Evolutionary conservation across 2,888 invertebrate genomes (phyloP).

Genomic region (Lasioglossum figueresi): DNA sequence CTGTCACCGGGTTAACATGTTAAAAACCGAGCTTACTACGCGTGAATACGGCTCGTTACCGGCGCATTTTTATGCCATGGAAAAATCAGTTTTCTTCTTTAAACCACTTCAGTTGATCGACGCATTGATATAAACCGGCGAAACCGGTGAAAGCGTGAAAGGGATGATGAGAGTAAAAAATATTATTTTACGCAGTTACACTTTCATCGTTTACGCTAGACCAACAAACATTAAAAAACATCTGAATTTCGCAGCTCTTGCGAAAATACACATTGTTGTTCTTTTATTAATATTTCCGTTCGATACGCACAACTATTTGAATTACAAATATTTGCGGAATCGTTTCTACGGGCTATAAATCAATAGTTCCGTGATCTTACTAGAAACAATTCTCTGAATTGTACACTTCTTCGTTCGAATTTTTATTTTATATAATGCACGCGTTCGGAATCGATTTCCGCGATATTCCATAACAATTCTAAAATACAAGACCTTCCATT

Average conservation of each 20-base stretch:
- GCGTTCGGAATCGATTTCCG: neutral
- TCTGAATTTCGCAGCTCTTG: neutral
- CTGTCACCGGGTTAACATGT: neutral
- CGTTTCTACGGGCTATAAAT: neutral
- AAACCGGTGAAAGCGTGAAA: neutral
- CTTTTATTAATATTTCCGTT: neutral
- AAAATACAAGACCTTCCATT: too few relatives aligned
- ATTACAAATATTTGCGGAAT: neutral
- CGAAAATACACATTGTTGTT: neutral
- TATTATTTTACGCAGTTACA: neutral
- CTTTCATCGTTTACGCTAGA: neutral
- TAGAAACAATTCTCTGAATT: neutral
- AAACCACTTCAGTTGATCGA: neutral
- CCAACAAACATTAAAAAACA: neutral
- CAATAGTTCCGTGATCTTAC: neutral
- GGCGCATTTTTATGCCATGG: neutral
- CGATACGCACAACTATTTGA: neutral
- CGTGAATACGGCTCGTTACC: neutral
- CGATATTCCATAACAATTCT: neutral
- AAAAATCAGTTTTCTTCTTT: neutral
- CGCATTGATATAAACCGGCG: conserved; percentile 1
- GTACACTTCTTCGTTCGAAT: neutral
- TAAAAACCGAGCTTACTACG: neutral
- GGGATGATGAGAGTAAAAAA: neutral
- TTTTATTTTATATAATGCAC: neutral